Evolutionary conservation across 2,888 invertebrate species (phyloP), one percentile per base, ranked within the genome.

Genomic region (Tanytarsus gracilentus): DNA sequence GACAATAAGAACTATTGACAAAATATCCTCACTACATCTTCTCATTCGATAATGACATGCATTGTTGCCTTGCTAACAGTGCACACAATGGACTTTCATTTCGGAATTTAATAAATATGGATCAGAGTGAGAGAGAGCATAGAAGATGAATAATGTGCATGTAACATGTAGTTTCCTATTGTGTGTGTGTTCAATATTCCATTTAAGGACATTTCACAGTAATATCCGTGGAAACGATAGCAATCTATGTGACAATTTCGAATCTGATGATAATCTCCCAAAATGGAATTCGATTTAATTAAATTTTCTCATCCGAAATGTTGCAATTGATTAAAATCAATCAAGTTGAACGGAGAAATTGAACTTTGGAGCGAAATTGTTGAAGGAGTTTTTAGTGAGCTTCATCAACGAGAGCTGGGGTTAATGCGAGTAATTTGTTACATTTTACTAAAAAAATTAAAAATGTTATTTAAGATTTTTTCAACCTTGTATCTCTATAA

Each of bases 51-150:
- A 53, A 53, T 53, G 53, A 53, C 53, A 53, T 33, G 53, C 53
- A 53, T 53, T 53, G 53, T 53, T 53, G 36, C 36, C n/a, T 53
- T 23, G 33, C 27, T 49, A 49, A 49, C 29, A 27, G 21, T 27
- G 29, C 18, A 30, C n/a, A n/a, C 27, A 30, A 30, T 51, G 33
- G 53, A 53, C 53, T 53, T 44, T 44, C 44, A 44, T 44, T 33
- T 36, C 21, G 53, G 53, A 53, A 53, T 53, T 53, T 53, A 53
- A 53, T 53, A 53, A 53, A 53, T 33, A 21, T n/a, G 21, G 23
- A 44, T 23, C 11, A 44, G 44, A 9, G 44, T 44, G 44, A 23
- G 18, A 44, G n/a, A n/a, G n/a, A 23, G 44, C 16, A 44, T 44
- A 44, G 21, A 44, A 23, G 44, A 44, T 33, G 33, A 33, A 9